Conservation (phyloP, 53 echinoderm and acorn worm species). For the Hippasteria phrygiana region DNA sequence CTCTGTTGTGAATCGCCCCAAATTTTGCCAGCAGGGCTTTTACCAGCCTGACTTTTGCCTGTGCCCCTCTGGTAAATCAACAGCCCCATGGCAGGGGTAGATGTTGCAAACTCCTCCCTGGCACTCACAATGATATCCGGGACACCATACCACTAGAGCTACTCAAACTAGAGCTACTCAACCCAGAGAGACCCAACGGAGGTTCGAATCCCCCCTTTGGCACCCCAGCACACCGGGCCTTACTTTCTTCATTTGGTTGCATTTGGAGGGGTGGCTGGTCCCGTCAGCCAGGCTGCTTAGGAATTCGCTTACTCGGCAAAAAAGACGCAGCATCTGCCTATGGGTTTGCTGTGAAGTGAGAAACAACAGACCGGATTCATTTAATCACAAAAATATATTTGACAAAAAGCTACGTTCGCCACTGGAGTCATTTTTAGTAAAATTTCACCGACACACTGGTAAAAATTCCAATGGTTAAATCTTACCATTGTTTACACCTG, state of each 20-base stretch:
- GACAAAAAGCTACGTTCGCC: too few relatives aligned
- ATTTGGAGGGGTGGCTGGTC: slow-evolving; percentile 55
- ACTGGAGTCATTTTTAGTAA: too few relatives aligned
- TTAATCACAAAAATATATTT: background rate
- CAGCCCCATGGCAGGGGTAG: too few relatives aligned
- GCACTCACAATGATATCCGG: background rate
- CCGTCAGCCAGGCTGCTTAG: slow-evolving; percentile 39
- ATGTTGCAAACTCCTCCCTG: background rate
- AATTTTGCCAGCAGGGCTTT: too few relatives aligned
- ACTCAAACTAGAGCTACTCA: background rate
- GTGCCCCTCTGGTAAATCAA: too few relatives aligned
- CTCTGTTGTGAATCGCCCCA: too few relatives aligned
- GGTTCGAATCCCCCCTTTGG: background rate
- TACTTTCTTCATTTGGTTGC: slow-evolving; percentile 36
- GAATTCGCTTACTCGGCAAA: slow-evolving; percentile 51
- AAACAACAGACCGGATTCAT: background rate
- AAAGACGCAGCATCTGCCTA: slow-evolving; percentile 42
- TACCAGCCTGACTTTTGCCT: too few relatives aligned
- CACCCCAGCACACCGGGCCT: slow-evolving; percentile 17
- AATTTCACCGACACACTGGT: too few relatives aligned
- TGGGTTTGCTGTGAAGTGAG: slow-evolving; percentile 31
- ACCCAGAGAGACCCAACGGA: background rate
- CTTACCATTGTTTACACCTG: too few relatives aligned
- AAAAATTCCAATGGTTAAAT: too few relatives aligned
- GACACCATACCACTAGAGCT: slow-evolving; percentile 2